Evolutionary conservation across 2,797 vertebrate species (phyloP), one percentile per base, ranked within the genome.

Genomic region (Ataeniobius toweri): DNA sequence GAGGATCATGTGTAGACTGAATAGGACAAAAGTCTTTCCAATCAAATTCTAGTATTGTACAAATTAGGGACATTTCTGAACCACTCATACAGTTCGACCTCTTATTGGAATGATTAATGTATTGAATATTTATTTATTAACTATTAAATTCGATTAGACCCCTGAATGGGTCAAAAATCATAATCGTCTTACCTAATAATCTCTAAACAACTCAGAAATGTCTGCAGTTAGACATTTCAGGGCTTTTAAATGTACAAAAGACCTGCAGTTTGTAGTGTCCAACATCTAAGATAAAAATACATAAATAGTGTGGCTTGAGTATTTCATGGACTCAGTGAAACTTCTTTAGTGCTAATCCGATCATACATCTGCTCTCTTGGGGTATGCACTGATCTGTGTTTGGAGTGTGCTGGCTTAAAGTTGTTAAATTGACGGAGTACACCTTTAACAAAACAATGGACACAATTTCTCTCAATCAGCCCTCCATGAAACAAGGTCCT

Each of bases 371-470:
- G 36, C 4, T 68, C 56, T 59, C 14, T 81, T 28, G 39, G 56
- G 31, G 24, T 68, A 26, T 73, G 28, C 56, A n/a, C 20, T 61
- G 50, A n/a, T 36, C 16, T 76, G 65, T 41, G 48, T 61, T 51
- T 71, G 31, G 12, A 44, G 28, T 71, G 46, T 72, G 78, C 28
- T 73, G 6, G 24, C 14, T n/a, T 44, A 46, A 13, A 68, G 5
- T 1, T 61, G 72, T 59, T 67, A 80, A 65, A 65, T 44, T 39
- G 61, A 48, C 50, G 41, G 16, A 73, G 36, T 68, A 7, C 14
- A 44, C 20, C 36, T 73, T 76, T 61, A 73, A 80, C 53, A 56
- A 74, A 83, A 78, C 13, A 26, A 55, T n/a, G 44, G 36, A 74
- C 20, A 58, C 26, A n/a, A 22, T 55, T 51, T 56, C 10, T 68